phyloP scores from a whole-genome alignment of 2,888 invertebrate genomes.

The Acronicta psi region DNA sequence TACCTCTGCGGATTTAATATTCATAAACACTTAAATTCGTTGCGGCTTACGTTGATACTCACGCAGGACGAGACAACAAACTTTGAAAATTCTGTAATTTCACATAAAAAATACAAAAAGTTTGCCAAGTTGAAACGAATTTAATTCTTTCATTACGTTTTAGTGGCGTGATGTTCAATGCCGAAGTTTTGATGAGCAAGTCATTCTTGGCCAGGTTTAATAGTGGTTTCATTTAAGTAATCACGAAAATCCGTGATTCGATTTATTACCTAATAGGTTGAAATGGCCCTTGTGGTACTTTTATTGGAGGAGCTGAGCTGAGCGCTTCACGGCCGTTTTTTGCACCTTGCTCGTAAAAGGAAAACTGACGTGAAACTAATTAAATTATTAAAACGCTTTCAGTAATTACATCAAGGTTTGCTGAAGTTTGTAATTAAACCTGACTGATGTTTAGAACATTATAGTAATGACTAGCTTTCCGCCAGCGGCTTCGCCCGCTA shows the following conservation, averaged over 20 bases:
- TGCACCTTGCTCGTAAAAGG: slow-evolving; percentile 50
- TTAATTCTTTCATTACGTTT: slow-evolving; percentile 51
- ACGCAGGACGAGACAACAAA: slow-evolving; percentile 34
- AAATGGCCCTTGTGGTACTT: slow-evolving; percentile 60
- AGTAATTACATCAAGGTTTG: slow-evolving; percentile 2
- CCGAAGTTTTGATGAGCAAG: slow-evolving; percentile 52
- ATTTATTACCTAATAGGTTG: slow-evolving; percentile 72
- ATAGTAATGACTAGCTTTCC: slow-evolving; percentile 26
- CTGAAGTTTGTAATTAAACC: slow-evolving; percentile 22
- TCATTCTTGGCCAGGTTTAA: slow-evolving; percentile 53
- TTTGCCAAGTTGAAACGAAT: slow-evolving; percentile 52
- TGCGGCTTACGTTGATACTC: slow-evolving; percentile 40
- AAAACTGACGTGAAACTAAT: slow-evolving; percentile 21
- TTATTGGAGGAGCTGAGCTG: slow-evolving; percentile 55
- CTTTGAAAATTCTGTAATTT: slow-evolving; percentile 39
- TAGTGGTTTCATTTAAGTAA: slow-evolving; percentile 58
- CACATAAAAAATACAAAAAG: slow-evolving; percentile 53
- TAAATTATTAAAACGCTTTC: slow-evolving; percentile 19
- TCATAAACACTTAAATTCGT: slow-evolving; percentile 53
- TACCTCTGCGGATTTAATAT: slow-evolving; percentile 52
- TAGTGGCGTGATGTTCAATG: slow-evolving; percentile 43
- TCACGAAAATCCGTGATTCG: slow-evolving; percentile 66
- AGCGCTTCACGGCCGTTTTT: slow-evolving; percentile 59
- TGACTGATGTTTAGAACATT: slow-evolving; percentile 5
- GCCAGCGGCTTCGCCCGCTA: no score